A percentile compares a stretch with the other conserved stretches of the same genome.
Conservation (phyloP, 2,888 invertebrate species). For the Cremastinae sp. region DNA sequence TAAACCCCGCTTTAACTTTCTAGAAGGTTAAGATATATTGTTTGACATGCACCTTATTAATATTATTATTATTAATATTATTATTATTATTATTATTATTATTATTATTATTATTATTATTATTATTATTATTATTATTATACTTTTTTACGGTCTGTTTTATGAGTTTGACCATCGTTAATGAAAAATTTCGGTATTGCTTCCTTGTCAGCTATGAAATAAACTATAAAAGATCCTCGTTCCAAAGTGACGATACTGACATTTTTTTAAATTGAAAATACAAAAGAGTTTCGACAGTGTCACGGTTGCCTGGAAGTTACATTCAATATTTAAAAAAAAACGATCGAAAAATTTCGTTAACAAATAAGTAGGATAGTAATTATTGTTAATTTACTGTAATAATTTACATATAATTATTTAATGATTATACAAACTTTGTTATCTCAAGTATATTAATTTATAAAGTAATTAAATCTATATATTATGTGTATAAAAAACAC, state of each 20-base stretch:
- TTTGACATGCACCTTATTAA: too few species aligned
- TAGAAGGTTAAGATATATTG: too few species aligned
- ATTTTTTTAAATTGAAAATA: too few species aligned
- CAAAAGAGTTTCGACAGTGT: too few species aligned
- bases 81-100: constrained; percentile 29
- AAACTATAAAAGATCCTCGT: too few species aligned
- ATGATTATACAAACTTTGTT: constrained; percentile 34
- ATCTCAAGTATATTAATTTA: constrained; percentile 42
- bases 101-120: constrained; percentile 32
- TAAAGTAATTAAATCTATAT: constrained; percentile 30
- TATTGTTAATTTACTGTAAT: constrained; percentile 23
- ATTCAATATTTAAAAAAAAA: constrained; percentile 19
- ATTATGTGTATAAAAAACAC: too few species aligned
- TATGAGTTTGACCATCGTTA: too few species aligned
- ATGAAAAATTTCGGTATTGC: too few species aligned
- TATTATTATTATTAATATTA: constrained; percentile 28
- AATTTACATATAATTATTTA: constrained; percentile 27
- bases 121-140: constrained; percentile 28
- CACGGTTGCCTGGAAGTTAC: background rate
- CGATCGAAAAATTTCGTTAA: constrained; percentile 4
- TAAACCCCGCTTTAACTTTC: too few species aligned
- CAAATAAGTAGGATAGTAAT: constrained; percentile 26
- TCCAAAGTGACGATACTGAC: too few species aligned
- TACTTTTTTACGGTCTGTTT: background rate
- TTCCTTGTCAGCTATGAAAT: too few species aligned